Evolutionary conservation across 2,888 invertebrate genomes (phyloP).

Genomic region (Apomyelois bistriatella): DNA sequence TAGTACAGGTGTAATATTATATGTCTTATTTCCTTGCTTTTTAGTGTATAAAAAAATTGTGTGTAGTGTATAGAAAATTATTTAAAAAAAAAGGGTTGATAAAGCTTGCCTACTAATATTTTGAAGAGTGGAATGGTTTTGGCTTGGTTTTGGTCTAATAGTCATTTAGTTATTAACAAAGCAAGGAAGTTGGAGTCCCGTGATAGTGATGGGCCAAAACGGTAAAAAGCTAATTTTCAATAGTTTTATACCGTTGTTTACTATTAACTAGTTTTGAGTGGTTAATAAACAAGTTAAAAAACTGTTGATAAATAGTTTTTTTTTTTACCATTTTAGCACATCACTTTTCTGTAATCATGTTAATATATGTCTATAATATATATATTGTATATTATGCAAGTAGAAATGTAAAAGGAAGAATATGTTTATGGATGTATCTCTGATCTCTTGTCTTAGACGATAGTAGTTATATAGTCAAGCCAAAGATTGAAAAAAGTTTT

Average conservation of each 20-base stretch:
- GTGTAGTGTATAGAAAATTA: no score
- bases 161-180: conserved; percentile 10
- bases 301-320: no score
- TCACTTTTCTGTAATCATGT: no score
- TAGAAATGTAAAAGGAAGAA: background rate
- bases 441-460: background rate
- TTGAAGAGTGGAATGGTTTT: conserved; percentile 4
- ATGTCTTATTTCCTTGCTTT: conserved; percentile 1
- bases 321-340: no score
- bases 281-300: no score
- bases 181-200: conserved; percentile 14
- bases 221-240: no score
- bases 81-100: background rate
- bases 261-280: no score
- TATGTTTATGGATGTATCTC: conserved; percentile 3
- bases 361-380: background rate
- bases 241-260: no score
- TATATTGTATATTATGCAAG: conserved; percentile 3
- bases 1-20: background rate
- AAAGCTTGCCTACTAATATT: conserved; percentile 14
- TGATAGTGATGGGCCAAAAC: no score
- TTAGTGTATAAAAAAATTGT: background rate
- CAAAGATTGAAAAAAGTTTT: conserved; percentile 6
- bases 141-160: conserved; percentile 7
- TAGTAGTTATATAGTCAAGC: background rate